A percentile compares a stretch with the other conserved stretches of the same genome.
phyloP scores from a whole-genome alignment of 2,797 vertebrate genomes.

The Megaceryle alcyon region DNA sequence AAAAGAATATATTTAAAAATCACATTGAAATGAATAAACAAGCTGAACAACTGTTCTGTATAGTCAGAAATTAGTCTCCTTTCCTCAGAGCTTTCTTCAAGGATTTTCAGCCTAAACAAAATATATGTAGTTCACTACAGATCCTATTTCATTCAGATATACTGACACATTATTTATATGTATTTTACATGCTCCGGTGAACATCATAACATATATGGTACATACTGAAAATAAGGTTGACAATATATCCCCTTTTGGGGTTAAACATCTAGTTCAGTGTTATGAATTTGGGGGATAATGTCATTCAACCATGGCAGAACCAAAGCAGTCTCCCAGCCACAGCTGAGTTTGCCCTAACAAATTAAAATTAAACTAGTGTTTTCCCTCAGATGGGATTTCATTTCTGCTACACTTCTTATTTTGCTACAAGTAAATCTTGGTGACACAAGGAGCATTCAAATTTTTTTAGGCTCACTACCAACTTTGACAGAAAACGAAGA shows the following conservation, averaged over 20 bases:
- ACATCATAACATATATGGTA: constrained; percentile 52
- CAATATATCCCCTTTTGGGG: constrained; percentile 51
- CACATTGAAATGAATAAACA: background rate
- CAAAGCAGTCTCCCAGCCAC: constrained; percentile 47
- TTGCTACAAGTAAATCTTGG: constrained; percentile 45
- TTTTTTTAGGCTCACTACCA: constrained; percentile 56
- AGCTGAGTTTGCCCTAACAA: constrained; percentile 51
- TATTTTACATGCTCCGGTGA: constrained; percentile 57
- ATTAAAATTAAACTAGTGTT: constrained; percentile 64
- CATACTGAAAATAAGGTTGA: constrained; percentile 45
- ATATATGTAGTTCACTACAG: background rate
- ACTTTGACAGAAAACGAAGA: constrained; percentile 59
- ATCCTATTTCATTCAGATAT: constrained; percentile 46
- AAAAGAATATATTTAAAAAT: background rate
- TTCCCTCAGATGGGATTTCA: constrained; percentile 57
- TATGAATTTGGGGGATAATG: constrained; percentile 66
- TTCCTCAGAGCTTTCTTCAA: constrained; percentile 26
- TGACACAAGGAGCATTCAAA: background rate
- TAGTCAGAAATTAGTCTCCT: background rate
- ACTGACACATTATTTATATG: constrained; percentile 59
- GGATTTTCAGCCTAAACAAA: constrained; percentile 36
- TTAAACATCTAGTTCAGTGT: constrained; percentile 54
- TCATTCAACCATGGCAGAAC: constrained; percentile 40
- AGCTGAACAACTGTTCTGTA: constrained; percentile 8
- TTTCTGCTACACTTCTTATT: constrained; percentile 46